Base-by-base conservation (phyloP, 2,888 invertebrate genomes). In the Rhamnusium bicolor region DNA sequence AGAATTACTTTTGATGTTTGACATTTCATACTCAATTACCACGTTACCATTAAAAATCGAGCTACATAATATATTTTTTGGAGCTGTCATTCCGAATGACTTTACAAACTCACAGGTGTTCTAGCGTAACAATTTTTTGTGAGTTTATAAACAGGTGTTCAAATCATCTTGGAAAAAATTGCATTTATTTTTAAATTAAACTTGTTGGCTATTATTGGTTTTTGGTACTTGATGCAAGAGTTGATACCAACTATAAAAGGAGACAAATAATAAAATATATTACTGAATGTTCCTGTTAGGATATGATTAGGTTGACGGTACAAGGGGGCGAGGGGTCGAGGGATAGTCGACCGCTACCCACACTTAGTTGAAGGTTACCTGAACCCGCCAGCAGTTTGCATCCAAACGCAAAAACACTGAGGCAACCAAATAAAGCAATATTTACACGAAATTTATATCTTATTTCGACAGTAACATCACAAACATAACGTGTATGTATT, bases 31-130 rank as follows among this genome's bases (percentile, higher is more conserved):
- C 46, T 19, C 47, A 62, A 47, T 46, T 62, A 21, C 46, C 61
- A 12, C 6, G 40, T 62, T 60, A 62, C 61, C 46, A 62, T 62
- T 62, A 46, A 62, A 62, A 62, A 62, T 62, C 61, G 61, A 46
- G 14, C 46, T 47, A 62, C 46, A 62, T 19, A 46, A 40, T 62
- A 46, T n/a, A 46, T 62, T 62, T 60, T 62, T 21, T 12, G 61
- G 19, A 46, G 19, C 61, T 40, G 61, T 61, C 69, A 61, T 63
- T 63, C 54, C 51, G 18, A 58, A 63, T 51, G 63, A 68, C 70
- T 71, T 58, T 68, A 74, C 70, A 70, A 73, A 73, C 62, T 68
- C 68, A 71, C 73, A 74, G 73, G 73, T 74, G 73, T 74, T 74
- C 73, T 68, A 71, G 56, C 68, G 71, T 74, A 67, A 71, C 70